phyloP scores from a whole-genome alignment of 2,888 invertebrate species.

The Mechanitis messenoides region DNA sequence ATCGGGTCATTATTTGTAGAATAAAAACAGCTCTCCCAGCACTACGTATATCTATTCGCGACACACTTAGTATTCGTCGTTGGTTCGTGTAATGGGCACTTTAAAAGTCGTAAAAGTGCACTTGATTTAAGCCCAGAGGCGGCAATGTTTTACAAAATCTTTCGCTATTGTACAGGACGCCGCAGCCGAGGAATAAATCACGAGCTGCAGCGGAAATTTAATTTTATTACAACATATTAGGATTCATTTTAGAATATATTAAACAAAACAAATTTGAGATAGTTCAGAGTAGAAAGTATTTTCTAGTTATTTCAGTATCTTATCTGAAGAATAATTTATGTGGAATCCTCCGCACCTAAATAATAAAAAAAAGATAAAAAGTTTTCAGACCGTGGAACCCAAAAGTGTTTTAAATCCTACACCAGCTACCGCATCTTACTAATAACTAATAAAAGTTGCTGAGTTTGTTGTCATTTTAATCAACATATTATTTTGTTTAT shows the following conservation, averaged over 20 bases:
- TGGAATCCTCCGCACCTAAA: background rate
- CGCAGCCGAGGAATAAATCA: background rate
- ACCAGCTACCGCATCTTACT: no score
- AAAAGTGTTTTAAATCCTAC: background rate
- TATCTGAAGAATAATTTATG: slow-evolving; percentile 5
- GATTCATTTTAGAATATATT: background rate
- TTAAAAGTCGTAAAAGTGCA: slow-evolving; percentile 68
- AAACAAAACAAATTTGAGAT: background rate
- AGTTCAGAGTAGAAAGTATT: background rate
- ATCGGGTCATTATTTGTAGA: no score
- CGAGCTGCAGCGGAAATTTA: background rate
- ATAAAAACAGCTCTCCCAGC: no score
- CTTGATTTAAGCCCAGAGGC: slow-evolving; percentile 42
- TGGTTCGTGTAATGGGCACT: slow-evolving; percentile 63
- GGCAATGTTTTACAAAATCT: slow-evolving; percentile 6
- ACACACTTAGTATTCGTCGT: slow-evolving; percentile 36
- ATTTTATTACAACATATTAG: slow-evolving; percentile 1
- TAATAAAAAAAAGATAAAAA: background rate
- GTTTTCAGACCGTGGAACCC: background rate
- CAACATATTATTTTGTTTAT: no score
- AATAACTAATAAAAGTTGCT: no score
- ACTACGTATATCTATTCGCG: slow-evolving; percentile 5
- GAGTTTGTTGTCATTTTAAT: no score
- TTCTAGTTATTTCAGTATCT: slow-evolving; percentile 6
- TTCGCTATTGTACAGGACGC: background rate